phyloP scores from a whole-genome alignment of 2,888 invertebrate species.

The Andrena chrysosceles region DNA sequence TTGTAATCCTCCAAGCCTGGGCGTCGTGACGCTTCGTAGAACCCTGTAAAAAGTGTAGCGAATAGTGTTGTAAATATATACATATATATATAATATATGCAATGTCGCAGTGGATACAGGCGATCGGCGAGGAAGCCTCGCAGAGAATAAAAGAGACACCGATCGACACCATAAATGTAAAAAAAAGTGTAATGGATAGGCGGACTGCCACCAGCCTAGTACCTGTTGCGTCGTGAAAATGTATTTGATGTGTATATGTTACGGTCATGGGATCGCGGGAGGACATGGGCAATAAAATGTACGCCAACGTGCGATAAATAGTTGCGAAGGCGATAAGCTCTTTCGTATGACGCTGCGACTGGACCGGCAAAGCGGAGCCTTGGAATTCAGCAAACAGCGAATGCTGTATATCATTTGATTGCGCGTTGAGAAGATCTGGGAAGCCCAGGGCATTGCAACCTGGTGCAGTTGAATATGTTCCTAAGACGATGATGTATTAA shows the following conservation, averaged over 20 bases:
- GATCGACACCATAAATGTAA: constrained; percentile 13
- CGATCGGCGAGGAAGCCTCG: constrained; percentile 18
- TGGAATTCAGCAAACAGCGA: neutral
- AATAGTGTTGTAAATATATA: constrained; percentile 52
- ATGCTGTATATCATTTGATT: neutral
- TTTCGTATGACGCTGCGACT: neutral
- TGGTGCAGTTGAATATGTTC: constrained; percentile 26
- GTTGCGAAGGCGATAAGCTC: constrained; percentile 5
- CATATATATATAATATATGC: constrained; percentile 12
- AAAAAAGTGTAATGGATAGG: constrained; percentile 9
- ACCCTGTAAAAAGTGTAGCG: constrained; percentile 52
- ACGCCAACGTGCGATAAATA: constrained; percentile 58
- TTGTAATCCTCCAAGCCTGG: constrained; percentile 37
- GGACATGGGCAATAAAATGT: constrained; percentile 57
- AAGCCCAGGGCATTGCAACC: neutral
- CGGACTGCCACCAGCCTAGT: constrained; percentile 70
- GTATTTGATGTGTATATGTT: constrained; percentile 58
- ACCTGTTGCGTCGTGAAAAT: constrained; percentile 76
- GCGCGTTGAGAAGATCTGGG: neutral
- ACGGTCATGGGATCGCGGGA: constrained; percentile 57
- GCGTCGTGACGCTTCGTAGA: constrained; percentile 32
- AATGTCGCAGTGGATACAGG: constrained; percentile 37
- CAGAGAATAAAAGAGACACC: neutral
- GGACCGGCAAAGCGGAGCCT: constrained; percentile 1
- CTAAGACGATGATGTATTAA: constrained; percentile 1